phyloP scores from a whole-genome alignment of 1,140 invertebrate species.

The Calliopsis andreniformis region DNA sequence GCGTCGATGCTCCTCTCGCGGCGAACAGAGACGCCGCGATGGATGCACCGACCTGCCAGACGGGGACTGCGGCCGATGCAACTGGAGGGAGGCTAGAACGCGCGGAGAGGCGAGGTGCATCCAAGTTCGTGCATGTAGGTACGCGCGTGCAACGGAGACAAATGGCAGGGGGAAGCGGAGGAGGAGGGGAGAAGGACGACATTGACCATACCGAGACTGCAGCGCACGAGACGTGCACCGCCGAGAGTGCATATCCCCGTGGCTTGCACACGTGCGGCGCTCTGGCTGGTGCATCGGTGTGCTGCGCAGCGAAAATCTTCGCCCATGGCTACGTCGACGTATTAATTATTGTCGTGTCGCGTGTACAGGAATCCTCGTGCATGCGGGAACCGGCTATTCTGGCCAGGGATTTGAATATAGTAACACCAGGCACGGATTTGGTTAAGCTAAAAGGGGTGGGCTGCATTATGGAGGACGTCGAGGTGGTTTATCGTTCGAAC shows the following conservation, averaged over 20 bases:
- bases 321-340: constrained; percentile 20
- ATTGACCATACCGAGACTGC: constrained; percentile 39
- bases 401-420: constrained; percentile 20
- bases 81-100: neutral
- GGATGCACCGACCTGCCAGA: constrained; percentile 23
- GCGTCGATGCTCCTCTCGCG: constrained; percentile 12
- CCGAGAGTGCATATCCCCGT: constrained; percentile 28
- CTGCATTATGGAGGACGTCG: too few relatives aligned
- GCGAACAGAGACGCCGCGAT: constrained; percentile 23
- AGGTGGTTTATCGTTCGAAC: too few relatives aligned
- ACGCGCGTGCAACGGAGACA: constrained; percentile 13
- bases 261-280: constrained; percentile 30
- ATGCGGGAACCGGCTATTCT: constrained; percentile 14
- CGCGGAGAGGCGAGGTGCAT: neutral
- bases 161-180: neutral
- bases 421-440: neutral
- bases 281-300: constrained; percentile 25
- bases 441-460: too few relatives aligned
- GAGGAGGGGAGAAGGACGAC: constrained; percentile 22
- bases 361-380: constrained; percentile 9
- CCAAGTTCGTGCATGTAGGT: constrained; percentile 1
- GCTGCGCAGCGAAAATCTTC: constrained; percentile 26
- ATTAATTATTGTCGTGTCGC: constrained; percentile 45
- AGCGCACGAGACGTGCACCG: constrained; percentile 34
- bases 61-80: constrained; percentile 4